These are phyloP conservation scores for Ptychoptera albimana DNA, from an alignment of 2,888 invertebrate species.

Conservation along the genomic window DNA sequence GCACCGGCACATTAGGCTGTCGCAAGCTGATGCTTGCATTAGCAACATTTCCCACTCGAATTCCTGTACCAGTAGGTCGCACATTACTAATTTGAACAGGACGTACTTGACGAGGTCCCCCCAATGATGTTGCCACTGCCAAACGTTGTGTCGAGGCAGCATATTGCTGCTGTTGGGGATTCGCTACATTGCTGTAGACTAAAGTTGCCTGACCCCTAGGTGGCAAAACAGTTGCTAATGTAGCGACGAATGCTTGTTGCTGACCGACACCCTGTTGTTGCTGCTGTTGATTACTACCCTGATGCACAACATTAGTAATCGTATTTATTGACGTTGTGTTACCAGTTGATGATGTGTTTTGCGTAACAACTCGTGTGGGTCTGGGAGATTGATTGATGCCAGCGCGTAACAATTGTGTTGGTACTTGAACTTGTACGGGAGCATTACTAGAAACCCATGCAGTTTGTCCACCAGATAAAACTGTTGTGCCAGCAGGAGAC, in stretches of 20 bases:
- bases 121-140: constrained; percentile 22
- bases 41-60: constrained; percentile 15
- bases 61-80: constrained; percentile 21
- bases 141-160: constrained; percentile 19
- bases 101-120: constrained; percentile 24
- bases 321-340: neutral
- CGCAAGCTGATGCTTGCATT: constrained; percentile 29
- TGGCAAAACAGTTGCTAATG: constrained; percentile 24
- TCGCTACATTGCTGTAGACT: constrained; percentile 25
- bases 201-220: constrained; percentile 28
- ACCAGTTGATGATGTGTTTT: constrained; percentile 17
- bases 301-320: neutral
- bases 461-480: constrained; percentile 19
- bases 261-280: constrained; percentile 8
- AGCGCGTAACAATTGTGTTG: constrained; percentile 24
- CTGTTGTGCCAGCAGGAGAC: constrained; percentile 23
- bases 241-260: constrained; percentile 26
- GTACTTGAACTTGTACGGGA: constrained; percentile 17
- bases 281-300: constrained; percentile 2
- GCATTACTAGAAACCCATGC: constrained; percentile 26
- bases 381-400: constrained; percentile 19
- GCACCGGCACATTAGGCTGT: constrained; percentile 22
- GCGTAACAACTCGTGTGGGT: constrained; percentile 26
- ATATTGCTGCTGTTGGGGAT: constrained; percentile 22
- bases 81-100: constrained; percentile 25